Conservation (phyloP, 2,113 vertebrate species). For the Hydropotes inermis region DNA sequence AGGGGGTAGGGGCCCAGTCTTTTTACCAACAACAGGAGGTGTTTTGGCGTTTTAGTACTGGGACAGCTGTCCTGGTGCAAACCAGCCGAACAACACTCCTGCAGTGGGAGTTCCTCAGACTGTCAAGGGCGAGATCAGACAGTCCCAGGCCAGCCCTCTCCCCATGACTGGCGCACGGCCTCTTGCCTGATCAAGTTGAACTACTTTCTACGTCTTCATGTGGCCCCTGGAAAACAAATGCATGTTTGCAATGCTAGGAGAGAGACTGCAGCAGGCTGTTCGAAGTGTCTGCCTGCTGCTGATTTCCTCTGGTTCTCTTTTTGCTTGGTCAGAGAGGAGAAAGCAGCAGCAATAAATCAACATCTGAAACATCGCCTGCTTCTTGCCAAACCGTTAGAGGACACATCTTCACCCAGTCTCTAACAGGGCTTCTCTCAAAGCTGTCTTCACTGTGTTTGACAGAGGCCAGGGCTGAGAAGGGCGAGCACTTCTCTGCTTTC, state of each 20-base stretch:
- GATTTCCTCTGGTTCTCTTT: neutral
- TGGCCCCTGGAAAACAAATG: neutral
- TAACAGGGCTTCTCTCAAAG: neutral
- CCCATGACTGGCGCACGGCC: neutral
- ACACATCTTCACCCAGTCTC: neutral
- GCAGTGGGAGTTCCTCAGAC: neutral
- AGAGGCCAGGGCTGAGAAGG: neutral
- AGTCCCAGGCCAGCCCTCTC: neutral
- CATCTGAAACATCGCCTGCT: neutral
- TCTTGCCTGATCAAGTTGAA: constrained; percentile 1
- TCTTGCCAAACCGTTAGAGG: neutral
- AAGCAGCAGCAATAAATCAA: neutral
- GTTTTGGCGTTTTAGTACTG: neutral
- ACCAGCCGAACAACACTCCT: neutral
- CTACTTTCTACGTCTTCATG: neutral
- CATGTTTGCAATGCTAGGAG: neutral
- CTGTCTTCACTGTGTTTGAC: neutral
- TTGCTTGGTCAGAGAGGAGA: neutral
- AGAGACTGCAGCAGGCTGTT: neutral
- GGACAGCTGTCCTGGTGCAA: neutral
- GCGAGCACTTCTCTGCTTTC: neutral
- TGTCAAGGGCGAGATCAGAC: neutral
- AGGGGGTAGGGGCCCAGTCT: neutral
- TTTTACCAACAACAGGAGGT: neutral
- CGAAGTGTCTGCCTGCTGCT: neutral